Percentiles rank a stretch among this genome's conserved stretches.
Evolutionary conservation across 2,797 vertebrate species (phyloP).

Genomic region (Megaceryle alcyon): DNA sequence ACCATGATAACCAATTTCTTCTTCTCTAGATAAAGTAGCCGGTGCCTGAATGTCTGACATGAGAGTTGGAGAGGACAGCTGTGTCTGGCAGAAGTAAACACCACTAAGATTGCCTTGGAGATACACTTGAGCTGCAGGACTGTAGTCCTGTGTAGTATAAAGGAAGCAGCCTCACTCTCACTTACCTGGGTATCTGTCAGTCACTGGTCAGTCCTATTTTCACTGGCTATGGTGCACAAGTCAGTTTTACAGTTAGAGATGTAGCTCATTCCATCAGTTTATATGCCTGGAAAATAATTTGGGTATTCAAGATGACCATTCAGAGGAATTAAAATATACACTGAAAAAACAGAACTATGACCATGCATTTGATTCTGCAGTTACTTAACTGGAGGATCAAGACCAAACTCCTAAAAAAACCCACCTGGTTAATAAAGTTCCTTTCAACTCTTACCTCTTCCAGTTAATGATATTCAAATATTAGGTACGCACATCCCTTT

Average conservation of each 20-base stretch:
- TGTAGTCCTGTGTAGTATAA: not conserved
- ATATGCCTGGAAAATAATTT: not conserved
- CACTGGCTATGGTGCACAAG: not conserved
- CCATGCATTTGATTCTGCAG: not conserved
- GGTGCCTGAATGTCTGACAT: not conserved
- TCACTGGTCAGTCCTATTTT: not conserved
- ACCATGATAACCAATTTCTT: not conserved
- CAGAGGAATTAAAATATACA: not conserved
- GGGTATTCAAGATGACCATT: not conserved
- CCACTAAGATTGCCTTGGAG: not conserved
- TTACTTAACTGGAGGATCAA: not conserved
- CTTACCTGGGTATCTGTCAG: not conserved
- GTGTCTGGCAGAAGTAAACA: not conserved
- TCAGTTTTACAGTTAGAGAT: not conserved
- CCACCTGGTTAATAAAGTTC: not conserved
- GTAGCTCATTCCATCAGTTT: not conserved
- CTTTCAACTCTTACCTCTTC: not conserved
- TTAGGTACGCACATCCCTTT: not conserved
- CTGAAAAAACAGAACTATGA: not conserved
- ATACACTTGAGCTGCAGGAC: not conserved
- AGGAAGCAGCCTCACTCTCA: not conserved
- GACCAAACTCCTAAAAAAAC: not conserved
- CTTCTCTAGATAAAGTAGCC: not conserved
- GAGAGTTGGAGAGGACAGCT: not conserved
- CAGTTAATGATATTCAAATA: not conserved